Conservation (phyloP, 2,113 vertebrate species). For the Erinaceus europaeus region DNA sequence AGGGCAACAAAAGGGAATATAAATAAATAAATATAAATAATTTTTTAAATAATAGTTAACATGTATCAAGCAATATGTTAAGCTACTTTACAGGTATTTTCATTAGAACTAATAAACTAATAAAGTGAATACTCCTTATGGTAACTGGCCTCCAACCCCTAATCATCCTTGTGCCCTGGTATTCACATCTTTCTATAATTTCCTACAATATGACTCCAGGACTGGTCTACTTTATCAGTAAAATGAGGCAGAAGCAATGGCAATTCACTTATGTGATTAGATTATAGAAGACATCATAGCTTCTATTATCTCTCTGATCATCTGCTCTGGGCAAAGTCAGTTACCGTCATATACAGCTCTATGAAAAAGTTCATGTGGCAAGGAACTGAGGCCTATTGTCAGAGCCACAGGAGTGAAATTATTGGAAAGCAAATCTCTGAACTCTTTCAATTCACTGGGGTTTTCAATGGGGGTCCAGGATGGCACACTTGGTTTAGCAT, state of each 20-base stretch:
- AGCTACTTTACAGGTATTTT: neutral
- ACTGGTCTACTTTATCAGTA: neutral
- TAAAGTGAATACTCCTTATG: neutral
- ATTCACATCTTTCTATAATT: neutral
- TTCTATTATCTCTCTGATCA: slow-evolving; percentile 4
- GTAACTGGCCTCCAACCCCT: neutral
- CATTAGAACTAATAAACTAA: neutral
- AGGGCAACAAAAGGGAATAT: no score
- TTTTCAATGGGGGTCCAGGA: no score
- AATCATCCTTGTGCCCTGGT: neutral
- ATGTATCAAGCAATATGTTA: neutral
- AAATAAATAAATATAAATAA: no score
- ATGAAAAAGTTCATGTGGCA: neutral
- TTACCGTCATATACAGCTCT: neutral
- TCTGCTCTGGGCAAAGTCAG: neutral
- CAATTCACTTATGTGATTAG: neutral
- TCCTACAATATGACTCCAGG: neutral
- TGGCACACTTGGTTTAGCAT: no score
- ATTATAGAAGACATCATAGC: neutral
- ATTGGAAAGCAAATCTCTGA: neutral
- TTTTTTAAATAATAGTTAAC: neutral
- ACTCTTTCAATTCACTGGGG: no score
- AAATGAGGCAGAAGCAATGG: neutral
- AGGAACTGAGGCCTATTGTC: neutral
- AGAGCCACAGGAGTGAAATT: neutral